Base-by-base conservation (phyloP, 1,140 invertebrate genomes). In the Hylyphantes graminicola region DNA sequence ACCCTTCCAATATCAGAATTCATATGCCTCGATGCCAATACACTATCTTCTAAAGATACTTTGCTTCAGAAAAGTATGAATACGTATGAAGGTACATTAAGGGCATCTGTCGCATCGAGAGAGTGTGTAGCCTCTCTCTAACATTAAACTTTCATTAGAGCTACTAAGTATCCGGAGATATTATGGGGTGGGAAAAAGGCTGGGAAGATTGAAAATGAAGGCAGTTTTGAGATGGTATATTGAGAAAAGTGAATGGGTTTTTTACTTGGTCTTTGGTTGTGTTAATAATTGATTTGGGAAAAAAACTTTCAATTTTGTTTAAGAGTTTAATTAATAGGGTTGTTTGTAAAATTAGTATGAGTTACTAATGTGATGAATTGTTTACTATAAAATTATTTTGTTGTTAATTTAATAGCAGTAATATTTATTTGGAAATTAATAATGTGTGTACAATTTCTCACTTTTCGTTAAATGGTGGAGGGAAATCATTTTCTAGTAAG, bases 111-210 rank as follows among this genome's bases (percentile, higher is more conserved):
- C 57, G 80, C 72, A 81, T 50, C 0, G 65, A 70, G 11, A 65
- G 67, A 81, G 55, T 70, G 67, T 78, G 51, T 53, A 53, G 19
- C 19, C n/a, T 74, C 80, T 83, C 70, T 75, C n/a, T n/a, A n/a
- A 70, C 80, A 83, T 83, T 83, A 83, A 83, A 83, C 80, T 83
- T 83, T 83, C 80, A 83, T 83, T 83, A 83, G 70, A 57, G 75
- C 5, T 35, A 55, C 67, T 73, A 73, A 81, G 79, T 81, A 81
- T n/a, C 54, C 68, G 53, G 55, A 48, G 55, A 73, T 57, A 81
- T 81, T 81, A 73, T 57, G 67, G 55, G 53, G 67, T 53, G 67
- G 63, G 51, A 35, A 35, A 35, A 35, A 35, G 35, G 35, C 35
- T 48, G 7, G 21, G 51, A 15, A 35, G 5, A 35, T 35, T 35